Evolutionary conservation across 2,113 vertebrate genomes (phyloP).

Genomic region (Stigmatopora argus): DNA sequence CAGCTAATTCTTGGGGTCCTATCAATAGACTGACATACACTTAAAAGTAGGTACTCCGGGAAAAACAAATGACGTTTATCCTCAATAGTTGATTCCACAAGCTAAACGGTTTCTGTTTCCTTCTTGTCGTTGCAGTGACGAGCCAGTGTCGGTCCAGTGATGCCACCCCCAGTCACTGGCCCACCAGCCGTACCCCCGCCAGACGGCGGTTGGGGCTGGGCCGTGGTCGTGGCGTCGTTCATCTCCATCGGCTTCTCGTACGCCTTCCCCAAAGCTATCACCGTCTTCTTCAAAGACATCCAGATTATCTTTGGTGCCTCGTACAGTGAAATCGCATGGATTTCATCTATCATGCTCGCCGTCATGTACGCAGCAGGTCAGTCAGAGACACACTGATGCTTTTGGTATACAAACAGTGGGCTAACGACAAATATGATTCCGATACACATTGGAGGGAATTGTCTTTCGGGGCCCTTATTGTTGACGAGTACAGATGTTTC

Average conservation of each 20-base stretch:
- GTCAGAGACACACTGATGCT: conserved; percentile 13
- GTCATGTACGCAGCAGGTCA: conserved; percentile 99
- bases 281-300: conserved; percentile 96
- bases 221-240: conserved; percentile 83
- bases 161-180: conserved; percentile 70
- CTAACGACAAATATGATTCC: background rate
- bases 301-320: conserved; percentile 82
- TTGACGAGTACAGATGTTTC: background rate
- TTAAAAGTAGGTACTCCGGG: background rate
- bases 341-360: conserved; percentile 95
- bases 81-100: background rate
- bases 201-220: conserved; percentile 96
- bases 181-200: conserved; percentile 70
- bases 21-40: conserved; percentile 12
- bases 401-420: background rate
- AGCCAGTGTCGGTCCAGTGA: conserved; percentile 51
- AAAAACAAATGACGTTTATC: background rate
- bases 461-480: background rate
- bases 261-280: conserved; percentile 93
- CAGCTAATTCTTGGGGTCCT: conserved; percentile 13
- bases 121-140: conserved; percentile 25
- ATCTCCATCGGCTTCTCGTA: conserved; percentile 98
- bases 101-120: background rate
- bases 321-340: conserved; percentile 92
- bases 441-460: background rate